Evolutionary conservation across 2,797 vertebrate genomes (phyloP), one percentile per base, ranked within the genome.

Genomic region (Gymnothorax reevesii): DNA sequence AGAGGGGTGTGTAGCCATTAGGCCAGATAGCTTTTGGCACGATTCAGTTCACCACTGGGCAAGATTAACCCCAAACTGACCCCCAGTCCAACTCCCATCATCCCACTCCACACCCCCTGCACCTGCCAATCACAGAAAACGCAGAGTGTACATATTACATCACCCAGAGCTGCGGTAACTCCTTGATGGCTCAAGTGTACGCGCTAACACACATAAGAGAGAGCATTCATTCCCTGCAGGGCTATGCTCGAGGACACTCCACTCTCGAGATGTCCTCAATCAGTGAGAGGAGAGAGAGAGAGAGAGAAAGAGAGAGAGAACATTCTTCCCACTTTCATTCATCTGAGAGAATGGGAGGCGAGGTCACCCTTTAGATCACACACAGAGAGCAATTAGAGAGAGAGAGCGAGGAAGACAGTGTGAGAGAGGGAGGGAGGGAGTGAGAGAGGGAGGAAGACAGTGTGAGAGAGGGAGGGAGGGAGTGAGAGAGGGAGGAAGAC

Each of bases 121-220:
- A 33, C 87, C n/a, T 83, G 85, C 66, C 86, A n/a, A 84, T 92
- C 87, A 90, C 87, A 27, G 90, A 85, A 87, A 90, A 87, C 87
- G 84, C 88, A 92, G 91, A 92, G 89, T 52, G 85, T 55, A 91
- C 52, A 57, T 86, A 90, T 92, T 90, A 93, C 88, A 89, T 93
- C 91, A 92, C 85, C 87, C 87, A 77, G 75, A 85, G 17, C 83
- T 88, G 20, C 82, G 84, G 82, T 84, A 17, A 17, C 49, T 8
- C 17, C 17, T 54, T 0, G 6, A 54, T 5, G 22, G 17, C 42
- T 54, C 0, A 54, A 22, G 6, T 22, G 7, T 22, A 7, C 20
- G 10, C 49, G 20, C 22, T 9, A 13, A 79, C 2, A n/a, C 49
- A 79, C 17, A 52, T 7, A n/a, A 54, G 54, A 52, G 49, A 52